These are phyloP conservation scores for Galago senegalensis DNA, from an alignment of 2,797 vertebrate species.

Conservation along the genomic window DNA sequence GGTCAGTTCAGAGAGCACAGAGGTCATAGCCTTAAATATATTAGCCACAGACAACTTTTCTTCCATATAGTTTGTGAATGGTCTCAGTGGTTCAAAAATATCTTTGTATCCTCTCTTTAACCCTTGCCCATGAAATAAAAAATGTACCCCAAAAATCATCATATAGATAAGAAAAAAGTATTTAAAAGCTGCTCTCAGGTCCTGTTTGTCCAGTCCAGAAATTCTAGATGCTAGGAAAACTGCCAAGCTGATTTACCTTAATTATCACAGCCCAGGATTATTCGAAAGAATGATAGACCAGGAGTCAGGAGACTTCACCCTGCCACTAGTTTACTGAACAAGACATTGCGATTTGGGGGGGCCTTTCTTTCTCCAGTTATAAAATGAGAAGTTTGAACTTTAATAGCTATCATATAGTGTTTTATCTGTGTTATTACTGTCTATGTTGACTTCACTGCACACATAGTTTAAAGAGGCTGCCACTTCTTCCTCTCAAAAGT, in stretches of 20 bases:
- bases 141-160: slow-evolving; percentile 58
- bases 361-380: slow-evolving; percentile 51
- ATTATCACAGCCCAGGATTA: slow-evolving; percentile 72
- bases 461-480: slow-evolving; percentile 50
- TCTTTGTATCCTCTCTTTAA: slow-evolving; percentile 65
- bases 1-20: slow-evolving; percentile 50
- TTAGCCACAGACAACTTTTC: slow-evolving; percentile 65
- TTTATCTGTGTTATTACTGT: slow-evolving; percentile 53
- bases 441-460: slow-evolving; percentile 36
- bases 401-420: slow-evolving; percentile 38
- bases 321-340: slow-evolving; percentile 64
- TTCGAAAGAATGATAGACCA: slow-evolving; percentile 71
- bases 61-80: slow-evolving; percentile 51
- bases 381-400: slow-evolving; percentile 56
- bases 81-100: slow-evolving; percentile 60
- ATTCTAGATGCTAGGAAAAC: slow-evolving; percentile 71
- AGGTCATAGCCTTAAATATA: slow-evolving; percentile 64
- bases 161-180: slow-evolving; percentile 28
- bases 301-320: slow-evolving; percentile 18
- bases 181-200: slow-evolving; percentile 65
- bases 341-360: not conserved
- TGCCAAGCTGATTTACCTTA: slow-evolving; percentile 67
- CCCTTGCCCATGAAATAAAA: slow-evolving; percentile 54
- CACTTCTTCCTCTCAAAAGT: slow-evolving; percentile 31
- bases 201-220: slow-evolving; percentile 64